Percentiles rank a stretch among this genome's conserved stretches.
Conservation (phyloP, 2,888 invertebrate species). For the Chouioia cunea region DNA sequence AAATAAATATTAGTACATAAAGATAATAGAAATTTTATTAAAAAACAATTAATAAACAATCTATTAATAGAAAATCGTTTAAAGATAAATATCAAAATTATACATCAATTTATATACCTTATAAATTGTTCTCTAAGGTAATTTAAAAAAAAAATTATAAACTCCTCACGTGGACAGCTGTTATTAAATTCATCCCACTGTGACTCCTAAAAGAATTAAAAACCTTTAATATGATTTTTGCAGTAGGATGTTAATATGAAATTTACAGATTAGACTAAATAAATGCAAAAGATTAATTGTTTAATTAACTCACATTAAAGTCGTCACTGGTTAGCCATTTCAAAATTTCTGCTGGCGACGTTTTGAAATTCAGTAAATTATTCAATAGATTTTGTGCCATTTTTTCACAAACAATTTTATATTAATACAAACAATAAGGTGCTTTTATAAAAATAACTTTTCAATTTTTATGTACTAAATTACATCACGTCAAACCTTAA, state of each 20-base stretch:
- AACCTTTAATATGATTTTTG: constrained; percentile 4
- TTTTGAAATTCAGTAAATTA: constrained; percentile 51
- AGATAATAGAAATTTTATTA: neutral
- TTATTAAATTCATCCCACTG: constrained; percentile 46
- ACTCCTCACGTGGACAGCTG: constrained; percentile 51
- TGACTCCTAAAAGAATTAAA: constrained; percentile 45
- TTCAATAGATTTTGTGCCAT: constrained; percentile 54
- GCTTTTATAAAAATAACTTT: too few species aligned
- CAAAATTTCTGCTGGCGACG: constrained; percentile 51
- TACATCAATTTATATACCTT: constrained; percentile 51
- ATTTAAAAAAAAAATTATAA: constrained; percentile 55
- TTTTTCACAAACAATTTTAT: constrained; percentile 4
- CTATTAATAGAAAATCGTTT: too few species aligned
- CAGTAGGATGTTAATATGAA: neutral
- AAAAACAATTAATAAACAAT: constrained; percentile 11
- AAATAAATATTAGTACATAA: constrained; percentile 26
- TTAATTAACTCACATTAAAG: constrained; percentile 50
- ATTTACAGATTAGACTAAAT: constrained; percentile 3
- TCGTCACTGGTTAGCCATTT: constrained; percentile 55
- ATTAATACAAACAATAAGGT: neutral
- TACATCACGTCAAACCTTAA: too few species aligned
- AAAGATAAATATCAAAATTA: too few species aligned
- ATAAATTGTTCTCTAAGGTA: constrained; percentile 55
- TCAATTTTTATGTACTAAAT: too few species aligned
- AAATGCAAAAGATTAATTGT: constrained; percentile 1